These are phyloP conservation scores for Henricia sp. DNA, from an alignment of 53 echinoderm and acorn worm genomes.

Conservation along the genomic window DNA sequence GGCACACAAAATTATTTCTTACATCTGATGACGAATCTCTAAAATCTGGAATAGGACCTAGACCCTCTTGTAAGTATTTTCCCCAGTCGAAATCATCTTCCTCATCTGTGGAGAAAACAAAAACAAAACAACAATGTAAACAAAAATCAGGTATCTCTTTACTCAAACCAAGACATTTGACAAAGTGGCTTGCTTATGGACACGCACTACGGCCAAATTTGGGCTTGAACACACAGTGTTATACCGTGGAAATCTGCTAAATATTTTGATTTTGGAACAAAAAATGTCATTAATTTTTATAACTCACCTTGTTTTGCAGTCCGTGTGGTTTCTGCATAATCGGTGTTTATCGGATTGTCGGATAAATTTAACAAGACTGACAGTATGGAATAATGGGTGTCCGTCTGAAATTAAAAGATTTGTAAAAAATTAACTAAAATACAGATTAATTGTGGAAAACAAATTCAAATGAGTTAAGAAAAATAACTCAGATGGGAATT, in stretches of 20 bases:
- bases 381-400: slow-evolving; percentile 79
- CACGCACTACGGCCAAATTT: too few relatives aligned
- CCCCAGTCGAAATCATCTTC: slow-evolving; percentile 85
- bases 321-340: slow-evolving; percentile 53
- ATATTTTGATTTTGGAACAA: too few relatives aligned
- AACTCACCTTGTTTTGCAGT: slow-evolving; percentile 52
- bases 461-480: too few relatives aligned
- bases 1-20: slow-evolving; percentile 35
- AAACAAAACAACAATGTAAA: background rate
- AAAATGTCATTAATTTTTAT: background rate
- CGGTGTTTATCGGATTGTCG: slow-evolving; percentile 64
- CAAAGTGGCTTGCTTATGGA: background rate
- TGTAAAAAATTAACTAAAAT: background rate
- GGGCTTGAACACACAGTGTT: too few relatives aligned
- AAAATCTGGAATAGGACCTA: slow-evolving; percentile 64
- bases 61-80: slow-evolving; percentile 69
- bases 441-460: too few relatives aligned
- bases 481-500: too few relatives aligned
- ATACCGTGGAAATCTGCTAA: too few relatives aligned
- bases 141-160: background rate
- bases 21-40: slow-evolving; percentile 80
- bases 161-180: background rate
- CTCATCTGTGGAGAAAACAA: slow-evolving; percentile 13
- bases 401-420: slow-evolving; percentile 56
- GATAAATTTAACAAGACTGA: slow-evolving; percentile 72